These are phyloP conservation scores for Spheniscus mendiculus DNA, from an alignment of 2,113 vertebrate genomes.

Conservation along the genomic window DNA sequence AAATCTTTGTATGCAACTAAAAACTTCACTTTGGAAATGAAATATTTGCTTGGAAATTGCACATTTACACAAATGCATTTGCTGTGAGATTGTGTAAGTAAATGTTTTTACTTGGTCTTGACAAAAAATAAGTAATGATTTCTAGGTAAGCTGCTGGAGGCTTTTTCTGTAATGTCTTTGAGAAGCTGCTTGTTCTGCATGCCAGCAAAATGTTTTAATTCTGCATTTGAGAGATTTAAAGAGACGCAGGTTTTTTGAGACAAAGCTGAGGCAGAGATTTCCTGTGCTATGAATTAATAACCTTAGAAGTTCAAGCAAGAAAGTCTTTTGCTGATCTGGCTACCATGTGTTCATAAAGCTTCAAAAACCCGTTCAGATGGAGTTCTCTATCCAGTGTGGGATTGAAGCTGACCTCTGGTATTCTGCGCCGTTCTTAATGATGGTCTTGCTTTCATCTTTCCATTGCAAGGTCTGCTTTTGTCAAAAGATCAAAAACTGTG, in stretches of 20 bases:
- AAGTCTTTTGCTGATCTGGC: neutral
- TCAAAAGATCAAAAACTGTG: neutral
- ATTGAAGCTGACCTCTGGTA: neutral
- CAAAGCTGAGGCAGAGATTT: slow-evolving; percentile 12
- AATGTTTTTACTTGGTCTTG: neutral
- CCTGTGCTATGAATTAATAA: neutral
- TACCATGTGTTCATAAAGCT: neutral
- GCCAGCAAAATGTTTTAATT: neutral
- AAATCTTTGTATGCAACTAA: neutral
- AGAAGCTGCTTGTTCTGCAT: neutral
- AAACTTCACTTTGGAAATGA: neutral
- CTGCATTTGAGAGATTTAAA: neutral
- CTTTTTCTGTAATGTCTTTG: neutral
- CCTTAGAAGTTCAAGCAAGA: neutral
- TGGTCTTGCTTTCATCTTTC: neutral
- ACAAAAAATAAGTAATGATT: neutral
- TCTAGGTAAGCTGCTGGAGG: neutral
- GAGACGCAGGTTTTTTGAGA: neutral
- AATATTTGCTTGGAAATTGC: slow-evolving; percentile 3
- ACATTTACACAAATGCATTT: neutral
- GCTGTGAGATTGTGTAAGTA: neutral
- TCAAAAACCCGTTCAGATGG: neutral
- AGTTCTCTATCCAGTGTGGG: neutral
- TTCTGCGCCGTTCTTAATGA: neutral
- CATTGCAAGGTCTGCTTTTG: neutral